phyloP scores from a whole-genome alignment of 2,113 vertebrate genomes.

The Chionodraco myersi region DNA sequence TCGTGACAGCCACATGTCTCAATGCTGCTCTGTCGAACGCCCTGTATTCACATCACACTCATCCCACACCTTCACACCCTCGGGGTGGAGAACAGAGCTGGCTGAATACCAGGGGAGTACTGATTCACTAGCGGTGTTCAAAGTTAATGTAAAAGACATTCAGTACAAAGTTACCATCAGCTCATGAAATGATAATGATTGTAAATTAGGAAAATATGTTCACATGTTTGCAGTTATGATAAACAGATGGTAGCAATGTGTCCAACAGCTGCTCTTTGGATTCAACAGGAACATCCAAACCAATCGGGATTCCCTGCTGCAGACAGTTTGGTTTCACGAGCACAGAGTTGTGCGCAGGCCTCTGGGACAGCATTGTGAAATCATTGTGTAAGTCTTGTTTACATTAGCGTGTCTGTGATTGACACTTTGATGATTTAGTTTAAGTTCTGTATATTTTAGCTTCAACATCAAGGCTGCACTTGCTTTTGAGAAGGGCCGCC shows the following conservation, averaged over 20 bases:
- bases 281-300: conserved; percentile 28
- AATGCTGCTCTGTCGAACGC: conserved; percentile 9
- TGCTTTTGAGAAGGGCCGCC: not conserved
- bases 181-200: not conserved
- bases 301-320: conserved; percentile 1
- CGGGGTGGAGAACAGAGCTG: conserved; percentile 1
- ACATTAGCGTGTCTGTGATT: not conserved
- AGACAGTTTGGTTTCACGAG: conserved; percentile 32
- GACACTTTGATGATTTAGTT: not conserved
- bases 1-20: conserved; percentile 1
- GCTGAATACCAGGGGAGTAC: not conserved
- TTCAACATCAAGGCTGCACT: not conserved
- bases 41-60: not conserved
- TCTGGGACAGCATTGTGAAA: conserved; percentile 9
- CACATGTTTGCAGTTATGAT: not conserved
- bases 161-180: conserved; percentile 18
- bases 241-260: not conserved
- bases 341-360: conserved; percentile 8
- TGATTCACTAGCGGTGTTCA: not conserved
- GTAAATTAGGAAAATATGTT: not conserved
- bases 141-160: conserved; percentile 27
- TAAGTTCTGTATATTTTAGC: not conserved
- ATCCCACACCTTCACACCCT: conserved; percentile 16
- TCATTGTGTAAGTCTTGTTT: not conserved
- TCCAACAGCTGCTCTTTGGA: conserved; percentile 50